Base-by-base conservation (phyloP, 2,113 vertebrate genomes). In the Sinocyclocheilus grahami region DNA sequence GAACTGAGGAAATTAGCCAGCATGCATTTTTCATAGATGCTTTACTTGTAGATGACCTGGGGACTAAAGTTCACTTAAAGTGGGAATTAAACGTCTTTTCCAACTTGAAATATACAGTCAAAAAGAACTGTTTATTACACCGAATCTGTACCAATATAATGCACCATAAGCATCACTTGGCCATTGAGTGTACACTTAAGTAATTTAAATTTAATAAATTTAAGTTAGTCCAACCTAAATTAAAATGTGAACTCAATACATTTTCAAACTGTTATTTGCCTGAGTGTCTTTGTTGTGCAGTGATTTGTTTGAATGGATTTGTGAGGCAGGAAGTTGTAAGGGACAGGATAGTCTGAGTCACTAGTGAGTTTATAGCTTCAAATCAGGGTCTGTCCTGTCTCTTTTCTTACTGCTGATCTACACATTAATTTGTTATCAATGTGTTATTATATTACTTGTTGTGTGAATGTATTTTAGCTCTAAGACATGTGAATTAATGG, bases 331-430 rank as follows among this genome's bases (percentile, higher is more conserved):
- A 33, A 76, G 83, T 62, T 84, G 72, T 62, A 84, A 78, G 24
- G 37, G 55, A 48, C 62, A 74, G 85, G 80, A 86, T 78, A 79
- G 51, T 77, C 20, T 51, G 60, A 72, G 62, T 88, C 79, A 88
- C 24, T 83, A 62, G 51, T 4, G 48, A 60, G 51, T 88, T 79
- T 79, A 74, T 78, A 58, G 84, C 51, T 78, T 86, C 74, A 77
- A n/a, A 27, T 55, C 65, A 46, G 80, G 84, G 39, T 42, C 65
- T 83, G 53, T 60, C 22, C 48, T 33, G 46, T 46, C 55, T 62
- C 22, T 86, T 63, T 65, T 65, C 51, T 8, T 48, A 46, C 37
- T 69, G 51, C 62, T 83, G 78, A 58, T 46, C 46, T 77, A 27
- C 9, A 0, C 27, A 60, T 2, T 78, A 16, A 16, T 62, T 72